phyloP scores from a whole-genome alignment of 2,797 vertebrate genomes.

The Adrianichthys oophorus region DNA sequence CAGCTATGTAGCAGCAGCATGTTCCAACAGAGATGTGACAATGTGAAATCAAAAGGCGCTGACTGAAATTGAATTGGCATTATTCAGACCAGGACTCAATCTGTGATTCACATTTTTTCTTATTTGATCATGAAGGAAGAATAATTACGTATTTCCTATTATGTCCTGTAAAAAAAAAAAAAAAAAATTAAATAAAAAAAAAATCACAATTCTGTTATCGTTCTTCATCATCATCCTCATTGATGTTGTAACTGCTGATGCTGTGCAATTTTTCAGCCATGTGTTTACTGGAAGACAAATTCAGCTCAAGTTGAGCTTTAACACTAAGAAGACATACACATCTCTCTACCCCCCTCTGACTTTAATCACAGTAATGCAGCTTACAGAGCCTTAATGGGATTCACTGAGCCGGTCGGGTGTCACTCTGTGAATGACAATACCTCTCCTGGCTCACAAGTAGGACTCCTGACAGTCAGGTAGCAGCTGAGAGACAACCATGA shows the following conservation, averaged over 20 bases:
- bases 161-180: background rate
- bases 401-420: constrained; percentile 25
- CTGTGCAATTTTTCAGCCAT: background rate
- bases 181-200: background rate
- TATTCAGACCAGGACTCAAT: constrained; percentile 3
- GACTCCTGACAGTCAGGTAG: constrained; percentile 35
- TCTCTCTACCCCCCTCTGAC: background rate
- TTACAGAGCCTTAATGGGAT: constrained; percentile 35
- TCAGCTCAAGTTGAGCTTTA: constrained; percentile 5
- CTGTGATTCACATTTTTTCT: constrained; percentile 4
- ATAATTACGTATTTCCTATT: background rate
- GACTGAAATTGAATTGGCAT: constrained; percentile 13
- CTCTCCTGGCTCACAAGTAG: constrained; percentile 20
- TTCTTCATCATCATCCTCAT: constrained; percentile 12
- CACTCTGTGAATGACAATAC: constrained; percentile 33
- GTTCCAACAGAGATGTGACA: background rate
- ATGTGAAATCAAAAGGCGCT: background rate
- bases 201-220: background rate
- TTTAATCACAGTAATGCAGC: constrained; percentile 47
- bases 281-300: constrained; percentile 14
- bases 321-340: background rate
- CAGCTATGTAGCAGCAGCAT: background rate
- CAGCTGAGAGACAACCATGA: constrained; percentile 12
- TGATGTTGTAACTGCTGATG: constrained; percentile 18
- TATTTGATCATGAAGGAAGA: background rate